phyloP scores from a whole-genome alignment of 2,888 invertebrate genomes.

The Xestoiulus laeticollis region DNA sequence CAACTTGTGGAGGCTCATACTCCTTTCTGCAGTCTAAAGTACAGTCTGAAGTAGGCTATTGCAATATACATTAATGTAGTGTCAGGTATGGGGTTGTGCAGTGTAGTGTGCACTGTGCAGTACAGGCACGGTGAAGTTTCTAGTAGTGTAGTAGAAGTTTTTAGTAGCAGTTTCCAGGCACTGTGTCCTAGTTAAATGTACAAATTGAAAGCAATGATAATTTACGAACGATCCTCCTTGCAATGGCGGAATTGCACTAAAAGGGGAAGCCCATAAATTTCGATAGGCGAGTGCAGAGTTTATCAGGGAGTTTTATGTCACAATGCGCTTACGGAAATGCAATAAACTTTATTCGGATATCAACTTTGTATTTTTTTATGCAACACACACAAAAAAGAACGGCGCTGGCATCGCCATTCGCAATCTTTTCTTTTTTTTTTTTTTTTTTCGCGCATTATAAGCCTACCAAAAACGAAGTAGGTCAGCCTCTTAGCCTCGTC shows the following conservation, averaged over 20 bases:
- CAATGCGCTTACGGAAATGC: background rate
- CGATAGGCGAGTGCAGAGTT: background rate
- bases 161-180: no score
- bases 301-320: background rate
- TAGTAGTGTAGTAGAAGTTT: no score
- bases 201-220: background rate
- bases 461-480: background rate
- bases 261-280: background rate
- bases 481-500: background rate
- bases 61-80: no score
- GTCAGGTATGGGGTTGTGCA: no score
- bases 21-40: background rate
- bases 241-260: background rate
- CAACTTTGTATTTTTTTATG: background rate
- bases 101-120: no score
- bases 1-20: background rate
- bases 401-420: slow-evolving; percentile 3
- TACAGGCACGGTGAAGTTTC: no score
- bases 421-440: background rate
- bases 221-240: background rate
- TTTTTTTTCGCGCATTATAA: background rate
- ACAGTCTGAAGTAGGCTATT: no score
- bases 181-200: no score
- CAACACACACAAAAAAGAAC: background rate
- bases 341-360: background rate